Percentiles rank a stretch among this genome's conserved stretches.
Conservation (phyloP, 53 echinoderm and acorn worm genomes). For the Glandiceps talaboti region DNA sequence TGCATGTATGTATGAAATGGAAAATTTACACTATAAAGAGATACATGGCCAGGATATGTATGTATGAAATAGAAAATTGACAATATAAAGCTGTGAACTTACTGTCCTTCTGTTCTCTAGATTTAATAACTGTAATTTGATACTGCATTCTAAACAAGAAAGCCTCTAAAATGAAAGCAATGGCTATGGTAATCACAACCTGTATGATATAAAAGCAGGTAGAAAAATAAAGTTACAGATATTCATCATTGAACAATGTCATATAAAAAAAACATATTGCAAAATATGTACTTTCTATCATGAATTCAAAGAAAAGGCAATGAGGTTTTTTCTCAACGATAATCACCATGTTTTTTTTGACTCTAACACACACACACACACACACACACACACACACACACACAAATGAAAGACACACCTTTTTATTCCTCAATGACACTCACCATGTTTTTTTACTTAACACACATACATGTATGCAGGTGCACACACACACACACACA, state of each 20-base stretch:
- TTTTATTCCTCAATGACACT: no score
- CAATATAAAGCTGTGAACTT: not conserved
- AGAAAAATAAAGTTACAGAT: no score
- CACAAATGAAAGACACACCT: no score
- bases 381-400: no score
- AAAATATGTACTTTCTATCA: no score
- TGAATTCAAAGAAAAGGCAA: no score
- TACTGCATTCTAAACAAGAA: slow-evolving; percentile 95
- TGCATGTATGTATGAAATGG: not conserved
- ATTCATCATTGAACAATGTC: not conserved
- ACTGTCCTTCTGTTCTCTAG: slow-evolving; percentile 8
- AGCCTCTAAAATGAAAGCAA: slow-evolving; percentile 88
- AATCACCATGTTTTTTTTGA: not conserved
- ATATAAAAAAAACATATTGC: not conserved
- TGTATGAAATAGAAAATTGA: not conserved
- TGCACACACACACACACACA: no score
- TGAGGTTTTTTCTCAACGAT: no score
- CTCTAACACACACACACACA: no score
- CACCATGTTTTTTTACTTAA: no score
- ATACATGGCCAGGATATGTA: not conserved
- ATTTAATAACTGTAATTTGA: slow-evolving; percentile 23
- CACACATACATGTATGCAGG: no score
- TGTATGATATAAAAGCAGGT: no score
- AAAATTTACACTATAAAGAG: not conserved
- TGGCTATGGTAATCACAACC: slow-evolving; percentile 90